Evolutionary conservation across 53 echinoderm and acorn worm species (phyloP).

Genomic region (Crossaster papposus): DNA sequence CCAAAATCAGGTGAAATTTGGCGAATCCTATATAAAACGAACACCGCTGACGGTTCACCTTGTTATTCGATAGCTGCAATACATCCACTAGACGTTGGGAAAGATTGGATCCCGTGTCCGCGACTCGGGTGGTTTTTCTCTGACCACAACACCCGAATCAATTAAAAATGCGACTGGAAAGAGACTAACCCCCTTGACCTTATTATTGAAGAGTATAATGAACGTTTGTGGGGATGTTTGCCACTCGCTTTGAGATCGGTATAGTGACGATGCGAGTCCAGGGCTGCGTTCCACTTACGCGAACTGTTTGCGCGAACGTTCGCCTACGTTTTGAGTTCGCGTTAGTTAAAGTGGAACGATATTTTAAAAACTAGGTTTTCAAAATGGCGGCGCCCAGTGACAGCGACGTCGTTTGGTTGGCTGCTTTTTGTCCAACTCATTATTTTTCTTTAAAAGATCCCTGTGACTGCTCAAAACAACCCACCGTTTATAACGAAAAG

Average conservation of each 20-base stretch:
- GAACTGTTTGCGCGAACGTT: too few relatives aligned
- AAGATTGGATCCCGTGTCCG: not conserved
- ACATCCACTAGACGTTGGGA: not conserved
- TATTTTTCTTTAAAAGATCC: too few relatives aligned
- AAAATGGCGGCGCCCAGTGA: too few relatives aligned
- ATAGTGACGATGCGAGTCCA: not conserved
- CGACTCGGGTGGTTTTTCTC: conserved; percentile 21
- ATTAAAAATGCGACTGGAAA: conserved; percentile 37
- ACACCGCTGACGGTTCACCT: not conserved
- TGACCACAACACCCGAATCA: conserved; percentile 32
- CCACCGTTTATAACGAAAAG: too few relatives aligned
- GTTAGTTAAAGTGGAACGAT: too few relatives aligned
- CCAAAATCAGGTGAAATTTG: conserved; percentile 3
- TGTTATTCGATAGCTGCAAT: conserved; percentile 19
- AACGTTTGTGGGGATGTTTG: not conserved
- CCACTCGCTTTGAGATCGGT: not conserved
- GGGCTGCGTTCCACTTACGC: too few relatives aligned
- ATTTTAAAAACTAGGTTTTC: too few relatives aligned
- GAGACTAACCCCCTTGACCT: not conserved
- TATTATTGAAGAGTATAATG: not conserved
- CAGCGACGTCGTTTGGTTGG: too few relatives aligned
- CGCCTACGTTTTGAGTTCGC: too few relatives aligned
- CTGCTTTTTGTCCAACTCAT: too few relatives aligned
- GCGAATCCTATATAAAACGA: conserved; percentile 15
- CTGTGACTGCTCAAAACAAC: too few relatives aligned